Evolutionary conservation across 1,140 invertebrate species (phyloP).

Genomic region (Pogonomyrmex barbatus): DNA sequence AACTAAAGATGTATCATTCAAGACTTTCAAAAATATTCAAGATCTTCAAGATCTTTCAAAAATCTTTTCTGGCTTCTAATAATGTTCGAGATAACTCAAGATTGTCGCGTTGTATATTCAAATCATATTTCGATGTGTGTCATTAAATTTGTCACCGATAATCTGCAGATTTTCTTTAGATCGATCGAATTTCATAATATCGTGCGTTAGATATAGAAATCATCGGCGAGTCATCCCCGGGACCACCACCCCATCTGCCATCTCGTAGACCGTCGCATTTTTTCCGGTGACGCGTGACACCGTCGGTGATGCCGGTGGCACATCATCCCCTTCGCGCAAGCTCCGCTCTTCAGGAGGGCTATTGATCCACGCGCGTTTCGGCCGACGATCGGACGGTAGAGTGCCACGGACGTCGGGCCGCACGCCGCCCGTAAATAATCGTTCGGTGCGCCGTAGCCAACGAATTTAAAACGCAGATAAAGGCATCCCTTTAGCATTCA

Average conservation of each 20-base stretch:
- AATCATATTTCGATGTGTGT: not conserved
- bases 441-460: slow-evolving; percentile 63
- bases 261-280: not conserved
- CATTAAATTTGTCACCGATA: not conserved
- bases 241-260: not conserved
- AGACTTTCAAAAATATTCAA: not conserved
- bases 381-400: slow-evolving; percentile 64
- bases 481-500: slow-evolving; percentile 31
- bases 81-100: not conserved
- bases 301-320: slow-evolving; percentile 26
- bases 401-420: slow-evolving; percentile 66
- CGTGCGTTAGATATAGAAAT: not conserved
- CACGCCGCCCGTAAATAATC: slow-evolving; percentile 79
- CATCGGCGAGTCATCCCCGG: slow-evolving; percentile 1
- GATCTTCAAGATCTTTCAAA: not conserved
- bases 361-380: slow-evolving; percentile 77
- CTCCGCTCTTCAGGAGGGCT: slow-evolving; percentile 64
- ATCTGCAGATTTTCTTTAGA: not conserved
- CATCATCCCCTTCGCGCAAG: slow-evolving; percentile 74
- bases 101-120: not conserved
- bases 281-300: not conserved
- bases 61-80: not conserved
- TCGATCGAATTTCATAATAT: not conserved
- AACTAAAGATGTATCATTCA: not conserved
- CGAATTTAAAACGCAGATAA: slow-evolving; percentile 58